Evolutionary conservation across 2,113 vertebrate species (phyloP), one percentile per base, ranked within the genome.

Genomic region (Istiophorus platypterus): DNA sequence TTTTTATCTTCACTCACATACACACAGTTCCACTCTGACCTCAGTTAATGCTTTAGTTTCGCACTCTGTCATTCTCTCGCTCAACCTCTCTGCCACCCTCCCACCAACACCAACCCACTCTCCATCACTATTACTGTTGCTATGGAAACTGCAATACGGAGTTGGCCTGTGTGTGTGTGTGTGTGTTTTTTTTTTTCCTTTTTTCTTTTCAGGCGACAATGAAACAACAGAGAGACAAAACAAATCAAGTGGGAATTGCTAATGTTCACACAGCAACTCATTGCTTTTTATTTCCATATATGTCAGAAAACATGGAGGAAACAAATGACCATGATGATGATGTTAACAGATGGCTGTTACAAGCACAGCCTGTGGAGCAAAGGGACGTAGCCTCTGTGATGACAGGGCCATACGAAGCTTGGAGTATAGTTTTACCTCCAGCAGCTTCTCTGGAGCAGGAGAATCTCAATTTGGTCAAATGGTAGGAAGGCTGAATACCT

Each of bases 81-180:
- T 58, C 71, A 70, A 39, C 49, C 47, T 52, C 71, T 4, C 37
- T 24, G 22, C 20, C 51, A 15, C 49, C 47, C 68, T 63, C 68
- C 52, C 64, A 71, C 67, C 47, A 51, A 51, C 69, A 59, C 42
- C 76, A 69, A 24, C 79, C 69, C 78, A 76, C 81, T 91, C 86
- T 45, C 86, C 85, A 91, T 88, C 91, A 86, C 83, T 77, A 51
- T 75, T 67, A 41, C 80, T 85, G 94, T 95, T 95, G 88, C 94
- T 91, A 95, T 94, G 90, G 95, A 87, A 95, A 95, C 93, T 86
- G 86, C 78, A 89, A 84, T 84, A 85, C 90, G 92, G 87, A 92
- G 81, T 83, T 77, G 86, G 80, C 78, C 73, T 56, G 41, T 61
- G 69, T 81, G 72, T 81, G 84, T 68, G 90, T 68, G n/a, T 66